Base-by-base conservation (phyloP, 2,113 vertebrate species). In the Bufo gargarizans region DNA sequence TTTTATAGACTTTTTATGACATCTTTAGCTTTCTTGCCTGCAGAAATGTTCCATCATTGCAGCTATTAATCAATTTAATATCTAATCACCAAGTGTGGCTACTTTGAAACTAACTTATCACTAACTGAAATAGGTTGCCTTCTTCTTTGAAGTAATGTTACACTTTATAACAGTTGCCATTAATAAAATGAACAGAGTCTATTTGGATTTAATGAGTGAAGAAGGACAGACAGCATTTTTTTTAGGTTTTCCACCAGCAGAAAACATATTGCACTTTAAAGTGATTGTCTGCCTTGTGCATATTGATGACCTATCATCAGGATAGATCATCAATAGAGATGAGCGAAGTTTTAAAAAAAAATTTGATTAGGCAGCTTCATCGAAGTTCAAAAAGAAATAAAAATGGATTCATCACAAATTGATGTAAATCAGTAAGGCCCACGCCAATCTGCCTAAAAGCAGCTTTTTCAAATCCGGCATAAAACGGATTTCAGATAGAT, bases 1-100 rank as follows among this genome's bases (percentile, higher is more conserved):
- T 53, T 65, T 83, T 58, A 77, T 83, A 82, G 72, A 65, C 67
- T n/a, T 88, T 72, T 58, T 87, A 80, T 86, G 86, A 88, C 87
- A 77, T 88, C 77, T 88, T 69, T 47, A 80, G 63, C 50, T 59
- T 87, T 87, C 12, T 88, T 55, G 87, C 87, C 87, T 77, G 49
- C 71, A 88, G 87, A 63, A 84, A 83, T 53, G 45, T 74, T 83
- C 33, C 43, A 76, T 88, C 72, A 77, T 88, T 83, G 22, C 58
- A 84, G 55, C 71, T 88, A 88, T 88, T 88, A 88, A 82, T 88
- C 87, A 83, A 65, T 72, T 88, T 88, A 72, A 88, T 83, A 83
- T 83, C 80, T 77, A 67, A 76, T 88, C 71, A 13, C 45, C n/a
- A 77, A 88, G 65, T 88, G 43, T 74, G 43, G 33, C 77, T 69